Base-by-base conservation (phyloP, 2,888 invertebrate species). In the Meloe dianella region DNA sequence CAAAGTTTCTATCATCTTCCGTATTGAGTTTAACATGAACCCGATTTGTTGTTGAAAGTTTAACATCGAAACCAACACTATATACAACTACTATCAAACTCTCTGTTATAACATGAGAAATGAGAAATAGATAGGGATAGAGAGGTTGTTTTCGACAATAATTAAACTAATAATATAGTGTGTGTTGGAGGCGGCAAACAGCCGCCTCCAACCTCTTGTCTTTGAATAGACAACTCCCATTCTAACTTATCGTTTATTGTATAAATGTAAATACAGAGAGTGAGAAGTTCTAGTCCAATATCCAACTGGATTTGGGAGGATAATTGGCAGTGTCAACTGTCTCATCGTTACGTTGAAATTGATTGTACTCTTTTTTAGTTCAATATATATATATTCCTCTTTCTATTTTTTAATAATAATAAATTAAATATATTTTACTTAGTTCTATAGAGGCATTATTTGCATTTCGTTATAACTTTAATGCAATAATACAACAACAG, bases 131-230 rank as follows among this genome's bases (percentile, higher is more conserved):
- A 22, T 22, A 51, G 51, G 8, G 51, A 51, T 51, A 22, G 51
- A 12, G 22, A 10, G 51, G 24, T 51, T 51, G 51, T 51, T 51
- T 51, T 24, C 10, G 22, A 51, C 51, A 51, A 51, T 51, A 24
- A 51, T 51, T 51, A 51, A 51, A 51, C 51, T 51, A 51, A 51
- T 51, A 51, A 51, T 51, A 51, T 51, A 51, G 51, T 51, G 51
- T 24, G 51, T 51, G 51, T 51, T 51, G 51, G 51, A 24, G 51
- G 51, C 51, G 51, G 51, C 51, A 12, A 24, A 12, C 24, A 5
- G 12, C 51, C 51, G 51, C 51, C 51, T 24, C 22, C 51, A 10
- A 22, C 12, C 20, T 47, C 47, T 47, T 24, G 51, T 51, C 22
- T 51, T 51, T 22, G 10, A 51, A 51, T 51, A 51, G 51, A 51